Conservation (phyloP, 2,797 vertebrate genomes). For the Scomberomorus guttatus region DNA sequence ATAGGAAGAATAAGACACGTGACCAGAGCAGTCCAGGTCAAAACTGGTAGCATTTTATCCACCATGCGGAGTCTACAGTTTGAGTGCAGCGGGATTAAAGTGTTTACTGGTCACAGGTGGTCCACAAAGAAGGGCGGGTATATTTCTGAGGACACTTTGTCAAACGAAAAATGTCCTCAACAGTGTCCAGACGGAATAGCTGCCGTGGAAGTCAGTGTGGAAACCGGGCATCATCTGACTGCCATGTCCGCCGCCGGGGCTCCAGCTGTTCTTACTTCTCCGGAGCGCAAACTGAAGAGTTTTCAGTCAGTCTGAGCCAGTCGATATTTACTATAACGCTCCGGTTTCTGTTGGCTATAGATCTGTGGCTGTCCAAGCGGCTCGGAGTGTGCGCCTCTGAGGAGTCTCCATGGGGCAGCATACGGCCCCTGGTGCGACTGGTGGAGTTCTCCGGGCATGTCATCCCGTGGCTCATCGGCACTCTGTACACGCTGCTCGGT, state of each 20-base stretch:
- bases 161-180: conserved; percentile 68
- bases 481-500: conserved; percentile 87
- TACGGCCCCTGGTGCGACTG: conserved; percentile 90
- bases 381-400: conserved; percentile 93
- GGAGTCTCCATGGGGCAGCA: conserved; percentile 90
- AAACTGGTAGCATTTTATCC: conserved; percentile 36
- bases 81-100: conserved; percentile 32
- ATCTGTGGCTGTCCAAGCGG: conserved; percentile 93
- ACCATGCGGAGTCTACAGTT: not conserved
- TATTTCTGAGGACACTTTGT: not conserved
- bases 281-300: conserved; percentile 77
- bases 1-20: conserved; percentile 51
- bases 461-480: conserved; percentile 90
- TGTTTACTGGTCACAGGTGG: conserved; percentile 15
- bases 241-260: conserved; percentile 81
- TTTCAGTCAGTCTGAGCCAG: conserved; percentile 89
- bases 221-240: conserved; percentile 74
- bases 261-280: conserved; percentile 78
- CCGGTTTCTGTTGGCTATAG: conserved; percentile 90
- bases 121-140: conserved; percentile 24
- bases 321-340: conserved; percentile 88
- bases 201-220: conserved; percentile 65
- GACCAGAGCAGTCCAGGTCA: conserved; percentile 48
- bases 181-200: conserved; percentile 71
- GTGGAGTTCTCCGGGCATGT: conserved; percentile 93